Evolutionary conservation across 1,140 invertebrate species (phyloP).

Genomic region (Andrena cerasifolii): DNA sequence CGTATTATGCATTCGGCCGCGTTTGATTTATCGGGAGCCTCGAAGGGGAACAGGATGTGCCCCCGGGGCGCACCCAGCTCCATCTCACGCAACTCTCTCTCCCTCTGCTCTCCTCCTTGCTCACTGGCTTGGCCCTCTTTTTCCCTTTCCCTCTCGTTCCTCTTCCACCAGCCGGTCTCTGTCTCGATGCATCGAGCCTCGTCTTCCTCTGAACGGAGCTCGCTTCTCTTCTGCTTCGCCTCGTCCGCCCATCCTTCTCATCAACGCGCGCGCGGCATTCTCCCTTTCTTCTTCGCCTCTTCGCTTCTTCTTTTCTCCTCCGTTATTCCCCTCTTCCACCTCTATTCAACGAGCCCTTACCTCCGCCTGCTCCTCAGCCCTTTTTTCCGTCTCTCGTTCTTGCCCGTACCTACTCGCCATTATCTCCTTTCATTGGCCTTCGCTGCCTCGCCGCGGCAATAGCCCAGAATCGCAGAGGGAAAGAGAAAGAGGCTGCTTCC

Average conservation of each 20-base stretch:
- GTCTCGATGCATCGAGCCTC: slow-evolving; percentile 16
- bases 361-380: slow-evolving; percentile 39
- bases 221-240: slow-evolving; percentile 6
- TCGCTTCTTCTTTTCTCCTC: slow-evolving; percentile 29
- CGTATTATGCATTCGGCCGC: slow-evolving; percentile 69
- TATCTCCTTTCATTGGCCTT: slow-evolving; percentile 76
- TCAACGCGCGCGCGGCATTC: slow-evolving; percentile 43
- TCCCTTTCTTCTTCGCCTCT: slow-evolving; percentile 49
- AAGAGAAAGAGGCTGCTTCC: slow-evolving; percentile 11
- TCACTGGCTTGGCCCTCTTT: slow-evolving; percentile 8
- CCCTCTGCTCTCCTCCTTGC: slow-evolving; percentile 43
- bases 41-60: slow-evolving; percentile 69
- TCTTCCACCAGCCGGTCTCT: slow-evolving; percentile 11
- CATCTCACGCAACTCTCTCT: slow-evolving; percentile 67
- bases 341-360: slow-evolving; percentile 54
- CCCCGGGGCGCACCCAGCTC: slow-evolving; percentile 68
- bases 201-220: slow-evolving; percentile 33
- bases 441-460: slow-evolving; percentile 62
- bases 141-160: slow-evolving; percentile 46
- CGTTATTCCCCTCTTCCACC: slow-evolving; percentile 26
- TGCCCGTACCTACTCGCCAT: slow-evolving; percentile 65
- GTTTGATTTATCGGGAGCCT: slow-evolving; percentile 71
- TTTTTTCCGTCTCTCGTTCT: slow-evolving; percentile 64
- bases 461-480: slow-evolving; percentile 16
- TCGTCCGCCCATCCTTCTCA: slow-evolving; percentile 59